phyloP scores from a whole-genome alignment of 2,888 invertebrate genomes.

The Limnephilus marmoratus region DNA sequence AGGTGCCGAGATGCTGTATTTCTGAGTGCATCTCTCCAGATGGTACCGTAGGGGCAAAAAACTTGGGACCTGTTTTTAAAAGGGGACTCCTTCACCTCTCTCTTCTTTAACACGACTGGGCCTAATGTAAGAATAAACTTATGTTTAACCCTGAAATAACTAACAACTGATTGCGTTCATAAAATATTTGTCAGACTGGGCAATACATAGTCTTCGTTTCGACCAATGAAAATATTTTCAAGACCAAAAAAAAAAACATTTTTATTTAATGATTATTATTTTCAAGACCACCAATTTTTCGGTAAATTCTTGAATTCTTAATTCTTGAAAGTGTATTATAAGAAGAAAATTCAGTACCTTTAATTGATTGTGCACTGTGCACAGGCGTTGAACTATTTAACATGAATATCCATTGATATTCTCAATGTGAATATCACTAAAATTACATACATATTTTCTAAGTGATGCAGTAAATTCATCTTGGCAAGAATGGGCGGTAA shows the following conservation, averaged over 20 bases:
- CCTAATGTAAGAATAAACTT: slow-evolving; percentile 53
- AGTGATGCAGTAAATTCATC: too few species aligned
- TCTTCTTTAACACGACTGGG: slow-evolving; percentile 44
- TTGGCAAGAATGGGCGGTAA: too few species aligned
- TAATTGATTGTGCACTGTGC: too few species aligned
- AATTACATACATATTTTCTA: too few species aligned
- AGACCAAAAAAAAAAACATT: neutral
- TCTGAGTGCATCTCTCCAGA: slow-evolving; percentile 38
- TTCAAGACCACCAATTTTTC: neutral
- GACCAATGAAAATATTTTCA: neutral
- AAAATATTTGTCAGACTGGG: too few species aligned
- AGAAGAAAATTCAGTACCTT: too few species aligned
- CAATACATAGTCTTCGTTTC: too few species aligned
- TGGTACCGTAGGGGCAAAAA: slow-evolving; percentile 63
- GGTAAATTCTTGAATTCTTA: neutral
- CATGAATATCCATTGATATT: too few species aligned
- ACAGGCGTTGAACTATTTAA: too few species aligned
- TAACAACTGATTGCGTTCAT: neutral
- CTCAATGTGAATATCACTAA: too few species aligned
- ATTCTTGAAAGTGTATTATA: too few species aligned
- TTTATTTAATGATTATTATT: neutral
- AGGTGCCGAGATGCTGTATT: slow-evolving; percentile 11
- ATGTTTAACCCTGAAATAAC: slow-evolving; percentile 41
- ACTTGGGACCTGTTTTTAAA: slow-evolving; percentile 65
- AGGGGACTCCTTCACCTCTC: slow-evolving; percentile 56